These are phyloP conservation scores for Mastacembelus armatus DNA, from an alignment of 2,797 vertebrate genomes.

Conservation along the genomic window DNA sequence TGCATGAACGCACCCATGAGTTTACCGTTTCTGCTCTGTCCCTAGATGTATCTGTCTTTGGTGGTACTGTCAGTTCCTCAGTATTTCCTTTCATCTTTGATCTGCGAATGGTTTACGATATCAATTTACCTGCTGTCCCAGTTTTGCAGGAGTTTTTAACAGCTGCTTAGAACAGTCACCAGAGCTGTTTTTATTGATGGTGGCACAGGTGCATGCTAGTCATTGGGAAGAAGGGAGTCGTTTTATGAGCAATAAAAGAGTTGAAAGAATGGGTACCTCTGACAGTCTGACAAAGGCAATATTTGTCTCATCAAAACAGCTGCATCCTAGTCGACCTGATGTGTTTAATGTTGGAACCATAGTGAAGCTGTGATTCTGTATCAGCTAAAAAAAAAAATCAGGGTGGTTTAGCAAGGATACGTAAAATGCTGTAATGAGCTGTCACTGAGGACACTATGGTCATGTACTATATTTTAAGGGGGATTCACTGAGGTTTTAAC, in stretches of 20 bases:
- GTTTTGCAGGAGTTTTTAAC: constrained; percentile 59
- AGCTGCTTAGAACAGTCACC: constrained; percentile 59
- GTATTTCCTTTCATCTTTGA: constrained; percentile 43
- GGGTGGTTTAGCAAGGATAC: not conserved
- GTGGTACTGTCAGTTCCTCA: constrained; percentile 13
- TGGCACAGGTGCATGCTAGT: constrained; percentile 48
- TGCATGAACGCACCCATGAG: constrained; percentile 27
- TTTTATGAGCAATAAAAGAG: constrained; percentile 49
- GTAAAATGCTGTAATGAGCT: not conserved
- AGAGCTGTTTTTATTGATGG: constrained; percentile 52
- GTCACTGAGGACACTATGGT: not conserved
- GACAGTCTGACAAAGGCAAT: constrained; percentile 29
- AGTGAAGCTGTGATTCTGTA: not conserved
- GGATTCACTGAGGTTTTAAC: not conserved
- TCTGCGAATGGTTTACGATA: constrained; percentile 54
- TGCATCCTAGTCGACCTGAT: not conserved
- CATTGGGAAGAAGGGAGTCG: constrained; percentile 31
- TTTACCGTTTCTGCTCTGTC: constrained; percentile 9
- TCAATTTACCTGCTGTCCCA: constrained; percentile 66
- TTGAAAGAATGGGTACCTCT: constrained; percentile 11
- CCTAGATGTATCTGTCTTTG: constrained; percentile 33
- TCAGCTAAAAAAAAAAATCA: too few species aligned
- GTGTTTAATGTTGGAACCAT: not conserved
- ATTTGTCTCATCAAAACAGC: constrained; percentile 11
- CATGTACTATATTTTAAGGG: not conserved